phyloP scores from a whole-genome alignment of 1,140 invertebrate genomes.

The Drosophila nebulosa region DNA sequence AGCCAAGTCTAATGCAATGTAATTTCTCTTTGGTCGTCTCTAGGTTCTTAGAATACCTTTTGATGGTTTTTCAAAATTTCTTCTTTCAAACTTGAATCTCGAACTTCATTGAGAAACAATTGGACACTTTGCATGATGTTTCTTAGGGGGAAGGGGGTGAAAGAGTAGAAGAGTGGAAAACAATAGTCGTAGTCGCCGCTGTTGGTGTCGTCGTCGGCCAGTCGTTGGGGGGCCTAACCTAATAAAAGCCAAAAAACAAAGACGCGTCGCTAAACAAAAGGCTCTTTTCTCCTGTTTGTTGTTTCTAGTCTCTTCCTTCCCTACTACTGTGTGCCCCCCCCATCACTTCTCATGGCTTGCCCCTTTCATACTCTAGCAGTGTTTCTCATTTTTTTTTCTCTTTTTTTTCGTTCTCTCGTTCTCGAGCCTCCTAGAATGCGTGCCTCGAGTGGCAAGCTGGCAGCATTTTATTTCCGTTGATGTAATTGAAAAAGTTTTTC shows the following conservation, averaged over 20 bases:
- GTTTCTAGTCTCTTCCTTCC: constrained; percentile 9
- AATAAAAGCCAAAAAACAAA: constrained; percentile 77
- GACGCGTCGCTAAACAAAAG: constrained; percentile 67
- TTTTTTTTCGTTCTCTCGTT: background rate
- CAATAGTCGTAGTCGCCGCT: constrained; percentile 1
- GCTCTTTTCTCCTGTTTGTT: constrained; percentile 43
- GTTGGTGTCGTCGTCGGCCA: background rate
- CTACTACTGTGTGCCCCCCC: background rate
- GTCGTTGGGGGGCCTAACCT: constrained; percentile 56
- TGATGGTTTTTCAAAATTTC: background rate
- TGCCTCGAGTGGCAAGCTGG: constrained; percentile 76
- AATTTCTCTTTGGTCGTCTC: no score
- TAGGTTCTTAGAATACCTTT: background rate
- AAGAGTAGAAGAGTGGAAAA: constrained; percentile 1
- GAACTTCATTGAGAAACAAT: background rate
- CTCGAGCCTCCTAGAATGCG: constrained; percentile 37
- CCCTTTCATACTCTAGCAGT: background rate
- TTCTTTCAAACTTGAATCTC: background rate
- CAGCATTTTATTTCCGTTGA: constrained; percentile 80
- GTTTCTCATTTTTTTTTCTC: background rate
- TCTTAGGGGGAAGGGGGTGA: no score
- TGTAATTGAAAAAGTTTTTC: constrained; percentile 81
- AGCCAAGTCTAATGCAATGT: no score
- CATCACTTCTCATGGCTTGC: background rate
- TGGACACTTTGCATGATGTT: background rate